Evolutionary conservation across 2,797 vertebrate genomes (phyloP).

Genomic region (Scomberomorus guttatus): DNA sequence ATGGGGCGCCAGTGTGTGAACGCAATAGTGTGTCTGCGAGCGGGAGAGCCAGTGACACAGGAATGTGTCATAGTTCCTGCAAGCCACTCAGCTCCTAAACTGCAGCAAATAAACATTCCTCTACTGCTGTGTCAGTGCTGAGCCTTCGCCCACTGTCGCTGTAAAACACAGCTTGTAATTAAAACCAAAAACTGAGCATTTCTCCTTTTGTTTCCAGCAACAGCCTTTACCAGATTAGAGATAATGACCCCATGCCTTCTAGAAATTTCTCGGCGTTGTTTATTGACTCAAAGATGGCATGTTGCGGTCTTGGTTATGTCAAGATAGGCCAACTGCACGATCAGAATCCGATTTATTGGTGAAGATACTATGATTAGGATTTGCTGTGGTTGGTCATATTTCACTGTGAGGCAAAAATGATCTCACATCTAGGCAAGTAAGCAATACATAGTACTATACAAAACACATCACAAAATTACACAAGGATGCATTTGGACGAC

Average conservation of each 20-base stretch:
- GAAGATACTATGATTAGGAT: conserved; percentile 26
- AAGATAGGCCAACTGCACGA: conserved; percentile 1
- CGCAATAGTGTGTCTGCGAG: conserved; percentile 58
- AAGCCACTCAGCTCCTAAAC: conserved; percentile 84
- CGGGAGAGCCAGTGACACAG: conserved; percentile 77
- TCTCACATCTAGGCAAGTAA: conserved; percentile 11
- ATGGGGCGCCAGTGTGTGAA: conserved; percentile 51
- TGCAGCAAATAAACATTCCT: conserved; percentile 90
- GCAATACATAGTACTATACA: not conserved
- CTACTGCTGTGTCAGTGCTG: conserved; percentile 85
- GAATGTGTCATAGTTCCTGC: conserved; percentile 88
- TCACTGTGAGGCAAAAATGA: conserved; percentile 13
- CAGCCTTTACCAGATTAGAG: conserved; percentile 61
- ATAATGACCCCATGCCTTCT: conserved; percentile 59
- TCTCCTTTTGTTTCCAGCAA: conserved; percentile 72
- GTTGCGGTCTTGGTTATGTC: conserved; percentile 33
- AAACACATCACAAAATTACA: not conserved
- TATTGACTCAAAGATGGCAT: conserved; percentile 32
- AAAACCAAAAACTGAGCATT: conserved; percentile 83
- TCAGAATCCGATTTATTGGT: conserved; percentile 30
- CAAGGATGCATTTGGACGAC: conserved; percentile 14
- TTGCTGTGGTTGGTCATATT: conserved; percentile 9
- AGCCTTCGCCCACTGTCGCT: conserved; percentile 82
- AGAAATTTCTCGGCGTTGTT: conserved; percentile 31
- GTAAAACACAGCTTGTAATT: conserved; percentile 86